Percentiles rank a stretch among this genome's conserved stretches.
Conservation (phyloP, 1,140 invertebrate species). For the Carcinoscorpius rotundicauda region DNA sequence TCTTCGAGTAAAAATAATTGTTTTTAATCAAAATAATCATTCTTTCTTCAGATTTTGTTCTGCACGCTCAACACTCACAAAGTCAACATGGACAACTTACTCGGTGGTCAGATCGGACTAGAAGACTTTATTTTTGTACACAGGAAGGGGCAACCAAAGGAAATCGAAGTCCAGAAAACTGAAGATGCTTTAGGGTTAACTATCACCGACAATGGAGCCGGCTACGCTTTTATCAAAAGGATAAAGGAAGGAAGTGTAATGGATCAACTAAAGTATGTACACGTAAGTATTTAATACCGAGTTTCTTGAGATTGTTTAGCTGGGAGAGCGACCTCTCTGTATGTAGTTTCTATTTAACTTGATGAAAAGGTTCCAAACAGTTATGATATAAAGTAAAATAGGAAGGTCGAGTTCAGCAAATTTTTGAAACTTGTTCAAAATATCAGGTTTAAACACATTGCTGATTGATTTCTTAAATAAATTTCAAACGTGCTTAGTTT, state of each 20-base stretch:
- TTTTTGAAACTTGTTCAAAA: too few species aligned
- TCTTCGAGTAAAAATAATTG: too few species aligned
- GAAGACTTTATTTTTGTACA: conserved; percentile 99
- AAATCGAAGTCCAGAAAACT: conserved; percentile 84
- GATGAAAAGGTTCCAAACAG: too few species aligned
- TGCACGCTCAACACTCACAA: conserved; percentile 97
- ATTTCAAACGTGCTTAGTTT: too few species aligned
- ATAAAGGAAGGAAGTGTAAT: conserved; percentile 91
- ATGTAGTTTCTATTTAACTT: too few species aligned
- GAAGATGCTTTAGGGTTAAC: conserved; percentile 92
- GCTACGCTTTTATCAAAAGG: conserved; percentile 92
- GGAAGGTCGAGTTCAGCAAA: too few species aligned
- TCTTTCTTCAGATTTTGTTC: conserved; percentile 74
- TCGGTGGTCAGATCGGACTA: conserved; percentile 90
- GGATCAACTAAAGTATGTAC: conserved; percentile 64
- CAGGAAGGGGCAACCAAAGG: conserved; percentile 84
- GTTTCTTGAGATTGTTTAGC: too few species aligned
- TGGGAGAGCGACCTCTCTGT: too few species aligned
- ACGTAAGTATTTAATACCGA: conserved; percentile 38
- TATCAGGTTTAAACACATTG: too few species aligned
- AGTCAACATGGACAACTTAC: conserved; percentile 83
- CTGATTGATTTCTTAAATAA: too few species aligned
- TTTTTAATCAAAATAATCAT: background rate
- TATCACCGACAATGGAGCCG: conserved; percentile 94
- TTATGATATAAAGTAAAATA: too few species aligned